Conservation (phyloP, 2,797 vertebrate species). For the Stomatorhinus walkeri region DNA sequence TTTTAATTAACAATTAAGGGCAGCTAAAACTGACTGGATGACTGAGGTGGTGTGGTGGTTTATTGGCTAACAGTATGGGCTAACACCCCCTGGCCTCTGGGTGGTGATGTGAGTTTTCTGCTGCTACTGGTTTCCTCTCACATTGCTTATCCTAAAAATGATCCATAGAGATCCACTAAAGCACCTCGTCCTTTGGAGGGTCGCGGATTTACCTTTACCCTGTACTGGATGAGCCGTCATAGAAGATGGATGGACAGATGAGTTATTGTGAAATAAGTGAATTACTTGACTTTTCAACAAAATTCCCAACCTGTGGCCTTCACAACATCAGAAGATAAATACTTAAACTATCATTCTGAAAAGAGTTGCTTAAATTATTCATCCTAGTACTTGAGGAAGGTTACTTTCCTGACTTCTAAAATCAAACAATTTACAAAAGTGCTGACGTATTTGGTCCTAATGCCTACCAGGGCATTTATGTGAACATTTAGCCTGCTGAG, state of each 20-base stretch:
- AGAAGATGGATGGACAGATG: neutral
- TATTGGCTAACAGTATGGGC: neutral
- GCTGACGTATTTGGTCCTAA: neutral
- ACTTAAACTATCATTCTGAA: neutral
- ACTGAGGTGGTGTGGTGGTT: neutral
- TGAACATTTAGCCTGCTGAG: neutral
- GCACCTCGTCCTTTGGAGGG: neutral
- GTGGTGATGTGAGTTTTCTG: neutral
- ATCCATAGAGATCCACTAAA: neutral
- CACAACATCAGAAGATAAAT: neutral
- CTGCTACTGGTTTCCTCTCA: neutral
- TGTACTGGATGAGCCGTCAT: neutral
- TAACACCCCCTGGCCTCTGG: neutral
- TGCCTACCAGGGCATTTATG: neutral
- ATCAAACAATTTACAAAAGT: slow-evolving; percentile 6
- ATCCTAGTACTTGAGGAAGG: neutral
- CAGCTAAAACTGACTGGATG: neutral
- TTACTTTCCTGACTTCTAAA: neutral
- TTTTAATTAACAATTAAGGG: neutral
- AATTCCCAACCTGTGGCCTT: neutral
- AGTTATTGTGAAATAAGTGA: neutral
- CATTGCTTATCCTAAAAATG: neutral
- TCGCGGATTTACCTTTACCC: neutral
- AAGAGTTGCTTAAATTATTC: neutral
- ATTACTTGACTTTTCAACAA: neutral